These are phyloP conservation scores for Craterocephalus amniculus DNA, from an alignment of 2,797 vertebrate species.

Conservation along the genomic window DNA sequence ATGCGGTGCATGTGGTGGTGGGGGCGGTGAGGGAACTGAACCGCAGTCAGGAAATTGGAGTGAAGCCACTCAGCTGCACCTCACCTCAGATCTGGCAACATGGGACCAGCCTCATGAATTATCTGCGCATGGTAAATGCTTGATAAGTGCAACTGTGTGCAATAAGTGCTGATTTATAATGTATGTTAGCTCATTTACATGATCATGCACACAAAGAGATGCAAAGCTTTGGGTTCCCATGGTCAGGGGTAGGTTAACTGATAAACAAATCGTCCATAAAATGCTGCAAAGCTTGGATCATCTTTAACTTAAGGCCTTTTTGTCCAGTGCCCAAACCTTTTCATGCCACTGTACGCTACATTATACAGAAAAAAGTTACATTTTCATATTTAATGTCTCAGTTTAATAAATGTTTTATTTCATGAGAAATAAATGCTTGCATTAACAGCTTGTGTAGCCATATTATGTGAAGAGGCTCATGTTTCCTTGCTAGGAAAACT, in stretches of 20 bases:
- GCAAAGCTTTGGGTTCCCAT: background rate
- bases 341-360: background rate
- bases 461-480: background rate
- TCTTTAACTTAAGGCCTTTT: background rate
- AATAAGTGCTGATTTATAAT: slow-evolving; percentile 19
- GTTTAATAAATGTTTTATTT: background rate
- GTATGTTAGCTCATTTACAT: background rate
- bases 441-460: background rate
- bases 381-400: background rate
- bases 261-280: background rate
- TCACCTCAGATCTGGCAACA: slow-evolving; percentile 95
- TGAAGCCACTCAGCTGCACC: slow-evolving; percentile 91
- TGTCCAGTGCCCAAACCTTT: background rate
- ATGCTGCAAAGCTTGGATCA: background rate
- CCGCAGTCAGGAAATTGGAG: slow-evolving; percentile 93
- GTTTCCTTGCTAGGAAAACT: background rate
- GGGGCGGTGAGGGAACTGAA: slow-evolving; percentile 92
- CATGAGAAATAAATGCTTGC: background rate
- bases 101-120: slow-evolving; percentile 96
- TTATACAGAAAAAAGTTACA: background rate
- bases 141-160: background rate
- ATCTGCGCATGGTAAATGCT: slow-evolving; percentile 90
- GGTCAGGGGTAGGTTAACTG: background rate
- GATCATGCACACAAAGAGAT: slow-evolving; percentile 2
- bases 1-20: slow-evolving; percentile 94